Evolutionary conservation across 2,797 vertebrate species (phyloP), one percentile per base, ranked within the genome.

Genomic region (Macropus fuliginosus): DNA sequence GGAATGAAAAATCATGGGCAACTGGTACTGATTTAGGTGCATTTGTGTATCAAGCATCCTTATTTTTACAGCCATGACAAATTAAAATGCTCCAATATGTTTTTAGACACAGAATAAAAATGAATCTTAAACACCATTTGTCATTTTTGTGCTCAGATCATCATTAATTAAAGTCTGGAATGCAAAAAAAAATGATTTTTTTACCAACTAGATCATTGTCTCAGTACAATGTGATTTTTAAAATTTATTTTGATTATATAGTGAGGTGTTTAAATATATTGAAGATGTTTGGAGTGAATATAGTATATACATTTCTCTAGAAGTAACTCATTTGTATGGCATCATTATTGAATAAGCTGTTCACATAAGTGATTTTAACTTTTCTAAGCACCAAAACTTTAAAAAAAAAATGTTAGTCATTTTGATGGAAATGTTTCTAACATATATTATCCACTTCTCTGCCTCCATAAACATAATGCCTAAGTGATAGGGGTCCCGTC

Each of bases 251-350:
- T 81, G n/a, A 81, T 81, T 81, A 81, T 46, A 46, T 74, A 40
- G 5, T 46, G 66, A 40, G 18, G 18, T 94, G 52, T 90, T 31
- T 81, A 93, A 93, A 50, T 93, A 91, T 95, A 40, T 90, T 93
- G 50, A 95, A 91, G 40, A 57, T 18, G 56, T 5, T 92, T 93
- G 55, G 57, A 31, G 57, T 59, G 57, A 31, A 14, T 66, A 66
- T 66, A n/a, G 16, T n/a, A 74, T 40, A 40, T 46, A 3, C 31
- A 34, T 46, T 81, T 40, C n/a, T 40, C 66, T 24, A 81, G 18
- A 81, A 46, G 18, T 24, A 24, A n/a, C 66, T 81, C n/a, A 81
- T 24, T 46, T 81, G 9, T 81, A 81, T 81, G 66, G n/a, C n/a
- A 24, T 40, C n/a, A 31, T 81, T 46, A 74, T 10, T 81, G n/a